A percentile compares a stretch with the other conserved stretches of the same genome.
These are phyloP conservation scores for Pristionchus pacificus DNA, from an alignment of 1,140 invertebrate genomes.

Conservation along the genomic window DNA sequence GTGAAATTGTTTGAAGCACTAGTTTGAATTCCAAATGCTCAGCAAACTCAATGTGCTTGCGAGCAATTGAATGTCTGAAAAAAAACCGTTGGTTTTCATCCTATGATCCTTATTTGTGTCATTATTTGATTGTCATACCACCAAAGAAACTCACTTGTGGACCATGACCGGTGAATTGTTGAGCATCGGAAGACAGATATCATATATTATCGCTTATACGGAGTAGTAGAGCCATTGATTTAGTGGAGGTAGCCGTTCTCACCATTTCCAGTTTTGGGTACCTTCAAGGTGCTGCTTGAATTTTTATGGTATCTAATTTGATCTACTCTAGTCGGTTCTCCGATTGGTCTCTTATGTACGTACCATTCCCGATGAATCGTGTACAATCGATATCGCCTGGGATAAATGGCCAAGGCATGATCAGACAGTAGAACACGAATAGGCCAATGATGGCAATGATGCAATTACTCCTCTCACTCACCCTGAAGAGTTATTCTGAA, in stretches of 20 bases:
- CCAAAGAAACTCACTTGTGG: conserved; percentile 30
- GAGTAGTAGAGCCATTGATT: conserved; percentile 43
- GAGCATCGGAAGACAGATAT: conserved; percentile 34
- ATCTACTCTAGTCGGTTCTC: too few relatives aligned
- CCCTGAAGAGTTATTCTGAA: conserved; percentile 26
- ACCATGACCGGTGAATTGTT: conserved; percentile 45
- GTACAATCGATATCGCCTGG: conserved; percentile 31
- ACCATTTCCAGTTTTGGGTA: conserved; percentile 34
- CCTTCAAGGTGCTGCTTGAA: too few relatives aligned
- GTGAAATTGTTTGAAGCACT: neutral
- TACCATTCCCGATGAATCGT: conserved; percentile 23
- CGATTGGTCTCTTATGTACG: conserved; percentile 16
- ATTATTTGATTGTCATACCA: neutral
- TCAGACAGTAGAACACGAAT: conserved; percentile 39
- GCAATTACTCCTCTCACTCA: conserved; percentile 40
- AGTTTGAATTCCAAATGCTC: neutral
- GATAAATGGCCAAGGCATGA: conserved; percentile 43
- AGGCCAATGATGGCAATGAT: conserved; percentile 36
- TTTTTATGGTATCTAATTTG: too few relatives aligned
- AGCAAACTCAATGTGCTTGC: too few relatives aligned
- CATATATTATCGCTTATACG: conserved; percentile 37
- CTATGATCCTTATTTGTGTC: neutral
- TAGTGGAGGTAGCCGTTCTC: conserved; percentile 33
- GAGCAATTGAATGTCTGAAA: too few relatives aligned
- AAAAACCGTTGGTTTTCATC: too few relatives aligned